Base-by-base conservation (phyloP, 2,888 invertebrate species). In the Camptogramma bilineatum region DNA sequence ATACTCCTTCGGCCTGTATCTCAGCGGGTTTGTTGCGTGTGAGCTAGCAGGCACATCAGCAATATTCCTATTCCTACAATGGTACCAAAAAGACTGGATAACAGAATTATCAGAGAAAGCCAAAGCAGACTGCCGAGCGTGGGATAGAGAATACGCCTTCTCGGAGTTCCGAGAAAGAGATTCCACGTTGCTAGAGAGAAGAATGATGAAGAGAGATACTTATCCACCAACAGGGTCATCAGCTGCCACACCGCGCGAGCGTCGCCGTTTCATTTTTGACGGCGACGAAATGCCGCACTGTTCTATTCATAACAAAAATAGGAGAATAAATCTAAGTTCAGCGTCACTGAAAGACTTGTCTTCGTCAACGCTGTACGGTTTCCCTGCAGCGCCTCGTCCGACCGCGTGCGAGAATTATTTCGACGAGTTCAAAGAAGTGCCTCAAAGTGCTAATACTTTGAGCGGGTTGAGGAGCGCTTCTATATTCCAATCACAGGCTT, bases 21-120 rank as follows among this genome's bases (percentile, higher is more conserved):
- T 98, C 50, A 95, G 96, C 76, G 97, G 97, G 34, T 97, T 98
- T 80, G 94, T 98, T 73, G 95, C 96, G 62, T 96, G 97, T 8
- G 97, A 98, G 85, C 91, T 97, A 69, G 96, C 98, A 31, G 98
- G 98, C 46, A 96, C 97, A 16, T 95, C 96, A 68, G 97, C 97
- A 64, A 96, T 98, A 73, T 97, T 97, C 85, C 95, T 97, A 71
- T 98, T 97, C 90, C 96, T 98, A 77, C 95, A 96, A 83, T 95
- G 95, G 95, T 95, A 96, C 79, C 96, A 96, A 87, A 94, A 94
- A 84, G 95, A 95, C 85, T 94, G 94, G 93, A 90, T 94, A 68
- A 91, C 93, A 74, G 90, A 94, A 80, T 76, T 94, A 64, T 83
- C 93, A 64, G 90, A 94, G 79, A 92, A 89, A 76, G 91, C 93